A percentile compares a stretch with the other conserved stretches of the same genome.
Conservation (phyloP, 2,113 vertebrate species). For the Platysternon megacephalum region DNA sequence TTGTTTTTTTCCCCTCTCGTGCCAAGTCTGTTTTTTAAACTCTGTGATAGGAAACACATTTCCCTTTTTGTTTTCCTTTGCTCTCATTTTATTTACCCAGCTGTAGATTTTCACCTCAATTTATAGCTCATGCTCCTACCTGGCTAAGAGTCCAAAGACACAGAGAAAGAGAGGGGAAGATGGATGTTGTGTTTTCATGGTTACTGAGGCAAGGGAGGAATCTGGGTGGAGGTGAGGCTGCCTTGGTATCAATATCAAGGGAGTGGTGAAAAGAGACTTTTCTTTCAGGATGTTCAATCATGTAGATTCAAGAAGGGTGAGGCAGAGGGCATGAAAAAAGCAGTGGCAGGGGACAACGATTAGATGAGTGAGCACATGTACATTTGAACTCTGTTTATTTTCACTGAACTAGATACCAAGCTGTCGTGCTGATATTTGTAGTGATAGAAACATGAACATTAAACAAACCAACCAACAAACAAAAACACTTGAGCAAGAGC, state of each 20-base stretch:
- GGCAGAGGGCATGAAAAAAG: constrained; percentile 26
- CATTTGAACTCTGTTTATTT: constrained; percentile 34
- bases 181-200: constrained; percentile 70
- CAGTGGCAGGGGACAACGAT: neutral
- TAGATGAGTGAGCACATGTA: constrained; percentile 19
- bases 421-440: constrained; percentile 10
- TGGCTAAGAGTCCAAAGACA: constrained; percentile 76
- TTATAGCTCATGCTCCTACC: constrained; percentile 77
- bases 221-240: constrained; percentile 60
- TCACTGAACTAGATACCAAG: neutral
- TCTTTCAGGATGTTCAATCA: constrained; percentile 55
- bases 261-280: constrained; percentile 27
- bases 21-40: constrained; percentile 79
- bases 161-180: constrained; percentile 58
- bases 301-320: constrained; percentile 42
- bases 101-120: constrained; percentile 76
- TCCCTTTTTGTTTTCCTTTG: constrained; percentile 51
- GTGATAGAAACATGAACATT: neutral
- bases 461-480: constrained; percentile 22
- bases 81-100: constrained; percentile 78
- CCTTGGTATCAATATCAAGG: constrained; percentile 66
- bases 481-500: constrained; percentile 19
- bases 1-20: constrained; percentile 72
- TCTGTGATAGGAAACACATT: constrained; percentile 80
- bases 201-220: constrained; percentile 71